Base-by-base conservation (phyloP, 2,888 invertebrate species). In the Apeira syringaria region DNA sequence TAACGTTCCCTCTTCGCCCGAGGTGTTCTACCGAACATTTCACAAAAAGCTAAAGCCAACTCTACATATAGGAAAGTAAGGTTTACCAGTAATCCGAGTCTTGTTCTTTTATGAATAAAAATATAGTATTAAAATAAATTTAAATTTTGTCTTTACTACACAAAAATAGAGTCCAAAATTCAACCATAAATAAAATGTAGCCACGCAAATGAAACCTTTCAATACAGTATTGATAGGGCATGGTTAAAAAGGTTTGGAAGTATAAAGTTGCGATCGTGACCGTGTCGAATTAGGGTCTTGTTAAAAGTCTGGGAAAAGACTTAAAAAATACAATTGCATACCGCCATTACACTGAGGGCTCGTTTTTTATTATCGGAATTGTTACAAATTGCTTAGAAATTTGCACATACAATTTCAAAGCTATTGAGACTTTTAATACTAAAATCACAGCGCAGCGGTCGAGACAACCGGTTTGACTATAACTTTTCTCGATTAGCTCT, bases 251-350 rank as follows among this genome's bases (percentile, higher is more conserved):
- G 11, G 1, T 6, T 15, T 30, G 6, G 8, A 38, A 34, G 38
- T 24, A 38, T 30, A 35, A 45, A 33, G 22, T 43, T 10, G 30
- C 44, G 38, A 44, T 52, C 60, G 60, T 60, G 60, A 60, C 60
- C 53, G 44, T 47, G 36, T 52, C 60, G 45, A 56, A 60, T 60
- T 53, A 55, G 53, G 46, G 38, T 30, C 60, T 55, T 48, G 56
- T 58, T 55, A 51, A 50, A 55, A 24, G 47, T 53, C 50, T 58
- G 58, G 49, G 49, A 58, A 57, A 53, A 41, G 11, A 38, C 7
- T 43, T 33, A 31, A 41, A 29, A 42, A 29, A 41, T 35, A 44
- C 11, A 42, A 47, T 50, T 54, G 48, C 48, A 49, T 41, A 36
- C 28, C 29, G 9, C n/a, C n/a, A 18, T 5, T 18, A 7, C 25